A percentile compares a stretch with the other conserved stretches of the same genome.
Evolutionary conservation across 92 coral and sea anemone species (phyloP).

Genomic region (Ricordea florida): DNA sequence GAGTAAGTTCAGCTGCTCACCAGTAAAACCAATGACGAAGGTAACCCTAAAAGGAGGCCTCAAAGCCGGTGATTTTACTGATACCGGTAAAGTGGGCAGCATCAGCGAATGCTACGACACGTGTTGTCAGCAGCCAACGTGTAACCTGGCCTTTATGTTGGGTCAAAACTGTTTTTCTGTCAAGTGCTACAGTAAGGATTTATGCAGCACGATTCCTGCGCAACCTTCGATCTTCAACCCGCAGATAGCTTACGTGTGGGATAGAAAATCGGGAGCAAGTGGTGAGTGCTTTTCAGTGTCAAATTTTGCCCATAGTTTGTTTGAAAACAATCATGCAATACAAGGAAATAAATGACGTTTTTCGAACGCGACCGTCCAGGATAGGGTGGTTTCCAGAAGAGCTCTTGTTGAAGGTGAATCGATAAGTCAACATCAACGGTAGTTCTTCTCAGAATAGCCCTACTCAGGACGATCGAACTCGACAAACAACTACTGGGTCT

Average conservation of each 20-base stretch:
- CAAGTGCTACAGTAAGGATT: constrained; percentile 82
- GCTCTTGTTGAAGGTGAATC: no score
- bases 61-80: constrained; percentile 97
- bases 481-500: no score
- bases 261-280: constrained; percentile 58
- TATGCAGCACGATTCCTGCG: constrained; percentile 93
- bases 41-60: constrained; percentile 98
- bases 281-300: neutral
- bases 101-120: constrained; percentile 92
- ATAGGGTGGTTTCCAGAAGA: no score
- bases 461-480: no score
- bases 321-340: no score
- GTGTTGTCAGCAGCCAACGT: constrained; percentile 86
- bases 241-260: constrained; percentile 94
- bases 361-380: no score
- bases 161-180: constrained; percentile 99
- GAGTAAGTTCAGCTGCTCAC: constrained; percentile 71
- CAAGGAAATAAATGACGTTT: no score
- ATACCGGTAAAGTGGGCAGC: constrained; percentile 95
- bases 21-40: constrained; percentile 82
- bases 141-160: constrained; percentile 96
- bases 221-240: constrained; percentile 99
- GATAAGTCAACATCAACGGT: no score
- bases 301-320: no score
- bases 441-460: no score